Base-by-base conservation (phyloP, 2,797 vertebrate species). In the Ctenopoma multispine region DNA sequence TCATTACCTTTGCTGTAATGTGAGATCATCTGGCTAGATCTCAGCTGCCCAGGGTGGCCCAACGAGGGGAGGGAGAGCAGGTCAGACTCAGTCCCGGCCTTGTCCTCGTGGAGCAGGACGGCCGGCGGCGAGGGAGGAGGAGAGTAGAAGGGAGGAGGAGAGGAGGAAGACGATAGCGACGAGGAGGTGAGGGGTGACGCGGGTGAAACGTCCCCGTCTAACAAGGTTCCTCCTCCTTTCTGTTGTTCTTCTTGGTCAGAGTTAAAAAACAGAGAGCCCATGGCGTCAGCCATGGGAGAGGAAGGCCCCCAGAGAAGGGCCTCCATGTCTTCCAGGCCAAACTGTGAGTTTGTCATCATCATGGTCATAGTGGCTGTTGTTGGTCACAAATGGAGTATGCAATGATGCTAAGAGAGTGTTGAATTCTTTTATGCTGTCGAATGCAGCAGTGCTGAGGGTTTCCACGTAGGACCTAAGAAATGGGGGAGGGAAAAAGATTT, bases 251-350 rank as follows among this genome's bases (percentile, higher is more conserved):
- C 78, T 82, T 47, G 84, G 46, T 92, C 90, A 87, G 81, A 63
- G 77, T 23, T 47, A 64, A 76, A 63, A 46, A 89, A 65, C 0
- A 80, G 38, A 9, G 83, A 73, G 58, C 72, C 84, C 55, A 90
- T 56, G 80, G 80, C 72, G 78, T 99, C 97, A 98, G 94, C 97
- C 97, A 91, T 97, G 97, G 93, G 97, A 96, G 90, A 97, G 96
- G 94, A 95, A 95, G 94, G 95, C 93, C 84, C 96, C 90, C 88
- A 93, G 83, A 97, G 95, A 92, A 96, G 95, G 96, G 93, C 91
- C 90, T 94, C 93, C 76, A 92, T 95, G 94, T 94, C 96, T 94
- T 95, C 96, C 96, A 85, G 96, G 95, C 96, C 94, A 96, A 96
- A 96, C 93, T 93, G 95, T 96, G 94, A 96, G 96, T 81, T 96